Percentiles rank a stretch among this genome's conserved stretches.
Evolutionary conservation across 53 echinoderm and acorn worm genomes (phyloP).

Genomic region (Temnopleurus reevesii): DNA sequence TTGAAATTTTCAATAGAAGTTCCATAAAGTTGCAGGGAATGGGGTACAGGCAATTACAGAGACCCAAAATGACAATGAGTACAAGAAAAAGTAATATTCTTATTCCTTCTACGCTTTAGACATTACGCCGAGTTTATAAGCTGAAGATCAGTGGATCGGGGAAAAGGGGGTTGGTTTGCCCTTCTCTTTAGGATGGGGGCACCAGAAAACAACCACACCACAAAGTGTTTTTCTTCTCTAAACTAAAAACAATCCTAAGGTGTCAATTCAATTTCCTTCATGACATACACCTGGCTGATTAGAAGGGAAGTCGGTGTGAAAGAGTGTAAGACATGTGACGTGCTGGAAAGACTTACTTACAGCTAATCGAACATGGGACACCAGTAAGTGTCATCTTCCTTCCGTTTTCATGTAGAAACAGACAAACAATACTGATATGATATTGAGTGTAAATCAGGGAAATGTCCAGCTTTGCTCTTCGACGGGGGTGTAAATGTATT

Average conservation of each 20-base stretch:
- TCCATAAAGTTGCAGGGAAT: too few species aligned
- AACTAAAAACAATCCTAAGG: background rate
- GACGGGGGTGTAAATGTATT: too few species aligned
- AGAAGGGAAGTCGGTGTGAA: background rate
- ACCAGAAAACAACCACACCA: background rate
- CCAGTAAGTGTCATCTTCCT: constrained; percentile 24
- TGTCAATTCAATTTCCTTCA: background rate
- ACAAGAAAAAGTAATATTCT: too few species aligned
- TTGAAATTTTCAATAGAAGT: too few species aligned
- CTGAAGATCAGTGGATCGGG: too few species aligned
- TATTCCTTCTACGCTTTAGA: too few species aligned
- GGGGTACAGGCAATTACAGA: too few species aligned
- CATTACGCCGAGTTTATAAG: too few species aligned
- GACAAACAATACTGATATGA: background rate
- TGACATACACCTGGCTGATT: background rate
- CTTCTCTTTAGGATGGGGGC: too few species aligned
- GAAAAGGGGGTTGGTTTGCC: too few species aligned
- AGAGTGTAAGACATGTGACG: background rate
- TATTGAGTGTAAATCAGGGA: background rate
- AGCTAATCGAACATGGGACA: background rate
- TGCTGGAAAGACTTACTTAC: background rate
- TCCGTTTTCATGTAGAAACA: background rate
- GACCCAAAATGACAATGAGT: too few species aligned
- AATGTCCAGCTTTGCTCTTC: too few species aligned
- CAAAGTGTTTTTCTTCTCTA: background rate